These are phyloP conservation scores for Poeciliopsis paucimaculata DNA, from an alignment of 2,797 vertebrate species.

Conservation along the genomic window DNA sequence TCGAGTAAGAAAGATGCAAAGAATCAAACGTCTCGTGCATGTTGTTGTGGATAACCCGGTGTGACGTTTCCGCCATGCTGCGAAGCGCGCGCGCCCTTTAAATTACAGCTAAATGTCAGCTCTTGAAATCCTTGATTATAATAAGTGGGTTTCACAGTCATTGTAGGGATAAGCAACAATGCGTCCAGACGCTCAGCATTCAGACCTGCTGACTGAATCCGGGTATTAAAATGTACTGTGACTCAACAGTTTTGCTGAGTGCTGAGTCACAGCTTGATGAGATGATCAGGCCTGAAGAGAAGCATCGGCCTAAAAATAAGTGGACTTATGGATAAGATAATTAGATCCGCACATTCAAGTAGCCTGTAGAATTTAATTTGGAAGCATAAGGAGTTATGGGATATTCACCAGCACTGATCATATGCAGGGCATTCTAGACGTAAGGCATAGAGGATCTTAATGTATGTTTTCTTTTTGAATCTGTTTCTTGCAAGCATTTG, in stretches of 20 bases:
- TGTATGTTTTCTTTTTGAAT: neutral
- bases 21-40: neutral
- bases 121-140: neutral
- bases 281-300: conserved; percentile 34
- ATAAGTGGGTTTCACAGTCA: neutral
- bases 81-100: neutral
- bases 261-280: conserved; percentile 48
- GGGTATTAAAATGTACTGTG: conserved; percentile 16
- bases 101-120: neutral
- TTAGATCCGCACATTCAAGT: conserved; percentile 43
- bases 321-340: conserved; percentile 50
- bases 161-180: neutral
- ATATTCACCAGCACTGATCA: neutral
- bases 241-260: conserved; percentile 25
- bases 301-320: conserved; percentile 50
- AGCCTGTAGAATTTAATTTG: conserved; percentile 26
- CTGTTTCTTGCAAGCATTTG: neutral
- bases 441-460: neutral
- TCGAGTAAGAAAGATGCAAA: conserved; percentile 86
- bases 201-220: neutral
- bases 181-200: neutral
- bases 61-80: neutral
- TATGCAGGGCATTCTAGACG: neutral
- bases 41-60: neutral
- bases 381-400: conserved; percentile 7